Evolutionary conservation across 2,113 vertebrate genomes (phyloP).

Genomic region (Lepidothrix coronata): DNA sequence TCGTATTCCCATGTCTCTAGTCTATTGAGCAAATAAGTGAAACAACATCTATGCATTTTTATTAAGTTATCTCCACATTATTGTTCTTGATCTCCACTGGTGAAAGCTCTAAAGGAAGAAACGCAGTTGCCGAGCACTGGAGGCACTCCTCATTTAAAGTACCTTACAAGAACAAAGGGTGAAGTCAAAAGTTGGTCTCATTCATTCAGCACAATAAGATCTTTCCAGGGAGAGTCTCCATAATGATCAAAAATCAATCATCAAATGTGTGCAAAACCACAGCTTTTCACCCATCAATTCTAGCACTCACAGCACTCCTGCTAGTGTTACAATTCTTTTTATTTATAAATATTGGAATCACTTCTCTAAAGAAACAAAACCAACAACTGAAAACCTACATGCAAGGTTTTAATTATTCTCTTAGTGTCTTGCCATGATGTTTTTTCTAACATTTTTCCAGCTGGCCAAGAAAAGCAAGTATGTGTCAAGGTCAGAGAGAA

Average conservation of each 20-base stretch:
- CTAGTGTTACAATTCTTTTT: background rate
- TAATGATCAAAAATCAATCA: background rate
- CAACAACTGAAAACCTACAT: background rate
- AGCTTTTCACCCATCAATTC: background rate
- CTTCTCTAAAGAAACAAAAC: background rate
- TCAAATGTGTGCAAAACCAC: background rate
- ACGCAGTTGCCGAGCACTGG: background rate
- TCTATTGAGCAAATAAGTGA: background rate
- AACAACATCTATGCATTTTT: slow-evolving; percentile 29
- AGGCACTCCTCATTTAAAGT: background rate
- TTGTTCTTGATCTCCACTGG: background rate
- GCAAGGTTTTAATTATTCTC: slow-evolving; percentile 2
- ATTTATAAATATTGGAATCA: background rate
- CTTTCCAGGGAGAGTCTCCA: background rate
- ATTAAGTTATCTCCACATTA: background rate
- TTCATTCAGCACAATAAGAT: background rate
- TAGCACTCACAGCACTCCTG: background rate
- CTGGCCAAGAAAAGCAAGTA: slow-evolving; percentile 40
- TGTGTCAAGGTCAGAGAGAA: slow-evolving; percentile 37
- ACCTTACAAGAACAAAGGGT: slow-evolving; percentile 9
- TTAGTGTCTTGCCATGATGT: background rate
- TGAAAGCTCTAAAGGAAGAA: background rate
- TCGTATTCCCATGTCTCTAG: background rate
- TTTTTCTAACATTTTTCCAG: slow-evolving; percentile 11
- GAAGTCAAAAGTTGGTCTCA: background rate